Conservation (phyloP, 2,113 vertebrate species). For the Myiagra hebetior region DNA sequence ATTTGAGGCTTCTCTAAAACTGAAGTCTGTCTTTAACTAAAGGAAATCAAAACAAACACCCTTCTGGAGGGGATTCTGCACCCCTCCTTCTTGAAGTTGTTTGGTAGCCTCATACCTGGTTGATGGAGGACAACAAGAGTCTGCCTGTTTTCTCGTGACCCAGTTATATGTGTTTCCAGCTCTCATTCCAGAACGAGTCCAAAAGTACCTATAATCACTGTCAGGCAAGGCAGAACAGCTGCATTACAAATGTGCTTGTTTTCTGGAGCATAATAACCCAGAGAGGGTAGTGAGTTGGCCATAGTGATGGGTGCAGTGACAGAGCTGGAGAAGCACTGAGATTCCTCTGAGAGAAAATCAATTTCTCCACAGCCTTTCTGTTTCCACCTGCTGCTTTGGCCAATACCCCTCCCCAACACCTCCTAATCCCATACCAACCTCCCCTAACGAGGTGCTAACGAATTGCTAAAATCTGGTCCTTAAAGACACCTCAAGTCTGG, state of each 20-base stretch:
- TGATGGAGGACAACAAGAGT: neutral
- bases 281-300: rapidly evolving
- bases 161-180: neutral
- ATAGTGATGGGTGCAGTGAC: rapidly evolving
- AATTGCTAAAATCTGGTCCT: neutral
- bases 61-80: neutral
- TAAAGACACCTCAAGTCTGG: neutral
- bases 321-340: neutral
- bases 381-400: neutral
- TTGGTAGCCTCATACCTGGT: neutral
- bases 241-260: neutral
- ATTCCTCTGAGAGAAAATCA: neutral
- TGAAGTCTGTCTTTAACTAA: neutral
- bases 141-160: neutral
- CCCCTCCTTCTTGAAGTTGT: neutral
- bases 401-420: neutral
- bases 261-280: neutral
- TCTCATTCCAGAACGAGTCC: neutral
- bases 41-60: neutral
- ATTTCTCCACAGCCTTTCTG: neutral
- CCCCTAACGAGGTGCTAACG: neutral
- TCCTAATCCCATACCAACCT: neutral
- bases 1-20: neutral
- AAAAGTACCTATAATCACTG: neutral
- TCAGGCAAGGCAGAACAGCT: neutral